Base-by-base conservation (phyloP, 2,888 invertebrate genomes). In the Polia nebulosa region DNA sequence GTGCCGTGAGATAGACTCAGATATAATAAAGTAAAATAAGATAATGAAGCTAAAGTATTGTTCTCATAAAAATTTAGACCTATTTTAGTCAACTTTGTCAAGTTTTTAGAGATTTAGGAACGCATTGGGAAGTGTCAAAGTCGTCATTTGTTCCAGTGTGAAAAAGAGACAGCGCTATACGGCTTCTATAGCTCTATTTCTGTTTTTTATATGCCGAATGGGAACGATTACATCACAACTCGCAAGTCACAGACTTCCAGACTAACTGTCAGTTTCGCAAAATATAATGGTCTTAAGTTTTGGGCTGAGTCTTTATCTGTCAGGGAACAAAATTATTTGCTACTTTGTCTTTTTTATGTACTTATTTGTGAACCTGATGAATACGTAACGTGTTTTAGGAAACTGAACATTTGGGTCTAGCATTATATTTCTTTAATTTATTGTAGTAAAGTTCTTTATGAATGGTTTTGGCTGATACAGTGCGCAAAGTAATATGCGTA, bases 261-360 rank as follows among this genome's bases (percentile, higher is more conserved):
- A 22, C 62, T 25, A 60, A 60, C 25, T 45, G 49, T 59, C 44
- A 53, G 41, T 62, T 61, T 56, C 41, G 41, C 34, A 78, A 78
- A 75, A 78, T 60, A 47, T 63, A 59, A 78, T 56, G 20, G 32
- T 15, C 34, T 22, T 20, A 63, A 36, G 78, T 59, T 74, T 62
- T 20, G 20, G 44, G 11, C 20, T 39, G 5, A 34, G 22, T 25
- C 44, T 71, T 53, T 41, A 52, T 60, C 6, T 75, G 51, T 17
- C 22, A 44, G 20, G 39, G 27, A 52, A 45, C 36, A 25, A 62
- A 34, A 53, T 49, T 49, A 62, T 77, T 58, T 32, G 17, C 11
- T 34, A 68, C 39, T 76, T 41, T 15, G 5, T 53, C 25, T 25
- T 44, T 53, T 53, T 70, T 57, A 61, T 57, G 11, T 25, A 52